Evolutionary conservation across 1,140 invertebrate species (phyloP).

Genomic region (Cherax quadricarinatus): DNA sequence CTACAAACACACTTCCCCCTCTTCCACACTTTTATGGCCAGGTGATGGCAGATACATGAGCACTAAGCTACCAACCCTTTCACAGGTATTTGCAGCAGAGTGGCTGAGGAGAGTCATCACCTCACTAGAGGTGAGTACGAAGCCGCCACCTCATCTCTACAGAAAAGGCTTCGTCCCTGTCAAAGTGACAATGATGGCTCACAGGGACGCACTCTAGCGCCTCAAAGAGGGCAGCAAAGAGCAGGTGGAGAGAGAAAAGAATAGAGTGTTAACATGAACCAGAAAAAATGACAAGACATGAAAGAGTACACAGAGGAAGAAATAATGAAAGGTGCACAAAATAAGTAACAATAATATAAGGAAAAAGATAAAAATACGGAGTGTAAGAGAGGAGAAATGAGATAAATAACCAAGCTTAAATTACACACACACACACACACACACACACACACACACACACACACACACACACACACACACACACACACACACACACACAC

Average conservation of each 20-base stretch:
- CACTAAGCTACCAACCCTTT: neutral
- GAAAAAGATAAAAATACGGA: too few species aligned
- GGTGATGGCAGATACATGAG: neutral
- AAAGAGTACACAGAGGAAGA: too few species aligned
- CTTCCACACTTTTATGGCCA: neutral
- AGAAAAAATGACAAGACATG: neutral
- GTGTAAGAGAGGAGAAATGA: too few species aligned
- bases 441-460: too few species aligned
- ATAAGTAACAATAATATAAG: too few species aligned
- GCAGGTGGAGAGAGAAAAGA: neutral
- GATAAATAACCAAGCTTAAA: too few species aligned
- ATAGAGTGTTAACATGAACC: neutral
- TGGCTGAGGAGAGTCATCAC: neutral
- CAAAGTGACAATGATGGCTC: slow-evolving; percentile 21
- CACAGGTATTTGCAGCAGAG: neutral
- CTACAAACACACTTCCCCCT: too few species aligned
- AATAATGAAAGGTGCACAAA: too few species aligned
- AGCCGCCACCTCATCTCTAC: neutral
- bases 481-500: too few species aligned
- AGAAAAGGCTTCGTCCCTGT: slow-evolving; percentile 16
- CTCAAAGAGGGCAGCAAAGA: neutral
- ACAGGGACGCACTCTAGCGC: neutral
- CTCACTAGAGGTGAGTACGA: neutral
- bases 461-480: too few species aligned
- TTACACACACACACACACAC: too few species aligned